Conservation (phyloP, 1,140 invertebrate genomes). For the Drosophila ohnishii region DNA sequence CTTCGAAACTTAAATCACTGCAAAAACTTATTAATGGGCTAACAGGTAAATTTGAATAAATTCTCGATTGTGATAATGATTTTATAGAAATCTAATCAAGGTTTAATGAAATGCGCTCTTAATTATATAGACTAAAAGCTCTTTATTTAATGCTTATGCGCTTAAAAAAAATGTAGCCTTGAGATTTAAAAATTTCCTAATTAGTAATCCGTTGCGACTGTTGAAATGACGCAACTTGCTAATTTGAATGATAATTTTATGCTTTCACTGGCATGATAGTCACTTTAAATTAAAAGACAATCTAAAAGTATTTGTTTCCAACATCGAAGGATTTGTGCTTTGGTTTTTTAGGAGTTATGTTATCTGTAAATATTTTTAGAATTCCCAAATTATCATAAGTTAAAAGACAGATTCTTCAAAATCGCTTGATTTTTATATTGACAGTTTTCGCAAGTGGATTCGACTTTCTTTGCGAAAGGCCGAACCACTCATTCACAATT, state of each 20-base stretch:
- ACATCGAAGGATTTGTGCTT: no score
- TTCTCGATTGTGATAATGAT: neutral
- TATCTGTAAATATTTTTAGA: neutral
- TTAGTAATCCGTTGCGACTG: neutral
- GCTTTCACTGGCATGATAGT: neutral
- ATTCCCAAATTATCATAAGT: neutral
- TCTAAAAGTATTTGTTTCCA: neutral
- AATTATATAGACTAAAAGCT: neutral
- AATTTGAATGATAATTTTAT: neutral
- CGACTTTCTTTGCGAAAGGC: slow-evolving; percentile 37
- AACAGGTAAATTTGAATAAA: neutral
- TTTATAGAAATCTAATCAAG: neutral
- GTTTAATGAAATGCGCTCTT: slow-evolving; percentile 5
- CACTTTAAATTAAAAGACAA: neutral
- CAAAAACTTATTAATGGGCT: neutral
- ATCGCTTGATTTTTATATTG: slow-evolving; percentile 46
- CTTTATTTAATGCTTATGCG: neutral
- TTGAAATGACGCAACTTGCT: slow-evolving; percentile 5
- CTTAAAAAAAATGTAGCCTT: neutral
- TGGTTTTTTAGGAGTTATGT: neutral
- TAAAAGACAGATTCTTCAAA: slow-evolving; percentile 5
- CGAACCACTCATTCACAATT: slow-evolving; percentile 46
- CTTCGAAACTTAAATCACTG: neutral
- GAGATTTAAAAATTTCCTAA: neutral
- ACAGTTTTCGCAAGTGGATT: slow-evolving; percentile 42